Evolutionary conservation across 2,888 invertebrate species (phyloP), one percentile per base, ranked within the genome.

Genomic region (Rotaria sp.): DNA sequence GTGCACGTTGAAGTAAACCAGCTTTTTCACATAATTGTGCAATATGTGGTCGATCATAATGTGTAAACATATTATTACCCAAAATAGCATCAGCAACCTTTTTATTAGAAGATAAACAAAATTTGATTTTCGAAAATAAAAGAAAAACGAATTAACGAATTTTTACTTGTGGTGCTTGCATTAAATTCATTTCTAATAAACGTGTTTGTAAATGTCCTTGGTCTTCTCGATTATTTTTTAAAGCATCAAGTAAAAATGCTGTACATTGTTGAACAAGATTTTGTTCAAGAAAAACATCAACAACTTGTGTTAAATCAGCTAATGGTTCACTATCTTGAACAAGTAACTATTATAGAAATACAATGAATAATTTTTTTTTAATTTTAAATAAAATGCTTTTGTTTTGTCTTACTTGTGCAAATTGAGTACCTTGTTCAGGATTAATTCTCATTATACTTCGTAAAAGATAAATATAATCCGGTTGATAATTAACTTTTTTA

Each of bases 1-100:
- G 92, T 50, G 99, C 99, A 88, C 92, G 90, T 92, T 99, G 99
- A 89, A 98, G 92, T 11, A 99, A 93, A 0, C 98, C 98, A 24
- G 98, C 97, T 92, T 99, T 99, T 92, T 99, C 99, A 92, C 99
- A 99, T 84, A 99, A 94, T 92, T 98, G 98, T 7, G 99, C 99
- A 89, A 99, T 95, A 92, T 97, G 96, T 50, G 98, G 95, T 88
- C 96, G 94, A 92, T 99, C 99, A 92, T 99, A 99, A 91, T 99
- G 97, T 8, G 97, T 97, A 92, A 99, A 99, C 97, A 99, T 98
- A 90, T 97, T 96, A 92, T 98, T 99, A 88, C 97, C 97, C 87
- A 98, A 93, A 90, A 99, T 99, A 48, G 99, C 99, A 93, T 99
- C 99, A 8, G 99, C 99, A 85, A 99, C 98, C 80, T 80, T 92